Base-by-base conservation (phyloP, 1,140 invertebrate species). In the Pseudomyrmex pallidus region DNA sequence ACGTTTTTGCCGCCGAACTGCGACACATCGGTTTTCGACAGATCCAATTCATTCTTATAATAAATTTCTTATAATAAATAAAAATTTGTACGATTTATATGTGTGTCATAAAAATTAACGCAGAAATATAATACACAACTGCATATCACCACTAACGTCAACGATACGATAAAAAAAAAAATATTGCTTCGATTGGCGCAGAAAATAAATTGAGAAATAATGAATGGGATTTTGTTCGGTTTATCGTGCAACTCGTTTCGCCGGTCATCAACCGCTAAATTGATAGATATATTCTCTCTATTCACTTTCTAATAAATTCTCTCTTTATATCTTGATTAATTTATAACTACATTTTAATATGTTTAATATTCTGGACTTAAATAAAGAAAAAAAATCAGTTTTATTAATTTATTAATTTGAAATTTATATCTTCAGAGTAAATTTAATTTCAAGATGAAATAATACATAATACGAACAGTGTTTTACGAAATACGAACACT, bases 401-500 rank as follows among this genome's bases (percentile, higher is more conserved):
- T 35, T 35, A 35, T 35, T 35, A 35, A 7, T 35, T 35, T 35
- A 35, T 35, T 35, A 35, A 35, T 35, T 35, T 35, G 35, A 35
- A 35, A 35, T 35, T 35, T 5, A 5, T 35, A 35, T 35, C n/a
- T n/a, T 7, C 35, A 35, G 5, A 35, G 5, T 35, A 3, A 35
- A 7, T 35, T 35, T 5, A 0, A 35, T 35, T 35, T 35, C 5
- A 35, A 35, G 35, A 35, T 66, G 54, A 5, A 22, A 57, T 15
- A 48, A 61, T 72, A 70, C 4, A 44, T 13, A 64, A 9, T 25
- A 22, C 20, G 44, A 46, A 20, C n/a, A 35, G 22, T 52, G 35
- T 62, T 90, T 89, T 90, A 83, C 85, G 85, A 90, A 91, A 89
- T 87, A 74, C 73, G 50, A 61, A 74, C 22, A 44, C 22, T 66